Evolutionary conservation across 2,113 vertebrate species (phyloP).

Genomic region (Salminus brasiliensis): DNA sequence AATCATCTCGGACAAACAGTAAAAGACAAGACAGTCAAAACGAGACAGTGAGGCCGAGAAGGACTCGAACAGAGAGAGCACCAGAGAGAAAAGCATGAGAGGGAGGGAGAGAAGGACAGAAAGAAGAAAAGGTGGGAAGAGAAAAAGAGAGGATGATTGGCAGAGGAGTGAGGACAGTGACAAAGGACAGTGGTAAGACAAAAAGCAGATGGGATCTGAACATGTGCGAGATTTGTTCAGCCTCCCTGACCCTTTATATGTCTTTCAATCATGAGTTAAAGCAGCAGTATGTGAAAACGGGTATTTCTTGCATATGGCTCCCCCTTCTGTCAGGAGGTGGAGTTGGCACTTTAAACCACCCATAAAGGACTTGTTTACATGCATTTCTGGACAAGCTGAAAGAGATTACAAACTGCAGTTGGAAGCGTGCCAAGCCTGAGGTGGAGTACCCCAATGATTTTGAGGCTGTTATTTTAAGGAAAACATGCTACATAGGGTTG

Average conservation of each 20-base stretch:
- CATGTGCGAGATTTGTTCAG: not conserved
- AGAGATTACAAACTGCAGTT: no score
- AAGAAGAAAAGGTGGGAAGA: not conserved
- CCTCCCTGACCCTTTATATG: not conserved
- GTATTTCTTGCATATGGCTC: no score
- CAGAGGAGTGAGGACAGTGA: constrained; percentile 50
- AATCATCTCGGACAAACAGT: constrained; percentile 56
- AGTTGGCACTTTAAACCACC: no score
- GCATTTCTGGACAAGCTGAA: no score
- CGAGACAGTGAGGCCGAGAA: constrained; percentile 44
- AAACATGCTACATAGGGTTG: no score
- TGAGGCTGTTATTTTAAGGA: no score
- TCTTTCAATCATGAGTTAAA: not conserved
- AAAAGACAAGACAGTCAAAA: constrained; percentile 68
- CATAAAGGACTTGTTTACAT: no score
- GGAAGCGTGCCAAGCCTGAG: no score
- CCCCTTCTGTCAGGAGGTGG: no score
- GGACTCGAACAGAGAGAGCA: no score
- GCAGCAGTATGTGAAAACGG: no score
- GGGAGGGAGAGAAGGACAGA: constrained; percentile 28
- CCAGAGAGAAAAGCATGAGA: not conserved
- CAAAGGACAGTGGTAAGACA: constrained; percentile 62
- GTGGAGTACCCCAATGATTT: no score
- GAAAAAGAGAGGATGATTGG: not conserved
- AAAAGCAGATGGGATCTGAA: constrained; percentile 66